Percentiles rank a stretch among this genome's conserved stretches.
These are phyloP conservation scores for Euura saliciscinereae DNA, from an alignment of 1,140 invertebrate genomes.

Conservation along the genomic window DNA sequence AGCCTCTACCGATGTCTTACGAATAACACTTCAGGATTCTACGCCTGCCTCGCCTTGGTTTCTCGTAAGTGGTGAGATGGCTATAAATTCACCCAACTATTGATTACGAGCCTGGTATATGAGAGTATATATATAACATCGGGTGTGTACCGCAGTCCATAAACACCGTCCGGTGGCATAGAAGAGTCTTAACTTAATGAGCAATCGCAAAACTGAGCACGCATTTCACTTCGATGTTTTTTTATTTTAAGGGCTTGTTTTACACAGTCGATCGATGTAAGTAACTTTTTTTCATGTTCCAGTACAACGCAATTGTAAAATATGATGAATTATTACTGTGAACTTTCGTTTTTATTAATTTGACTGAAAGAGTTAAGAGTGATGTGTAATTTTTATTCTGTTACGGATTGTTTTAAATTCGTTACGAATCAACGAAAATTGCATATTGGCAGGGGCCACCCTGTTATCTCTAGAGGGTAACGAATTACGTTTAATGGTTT, in stretches of 20 bases:
- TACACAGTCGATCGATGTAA: no score
- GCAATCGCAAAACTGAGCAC: not conserved
- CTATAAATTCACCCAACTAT: not conserved
- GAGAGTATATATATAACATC: not conserved
- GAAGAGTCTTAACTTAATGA: not conserved
- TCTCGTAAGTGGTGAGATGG: not conserved
- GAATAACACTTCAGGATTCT: not conserved
- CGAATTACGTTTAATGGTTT: slow-evolving; percentile 34
- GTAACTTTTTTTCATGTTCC: no score
- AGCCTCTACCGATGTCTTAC: not conserved
- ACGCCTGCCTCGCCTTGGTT: not conserved
- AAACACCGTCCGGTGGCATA: not conserved
- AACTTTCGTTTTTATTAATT: no score
- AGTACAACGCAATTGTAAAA: no score
- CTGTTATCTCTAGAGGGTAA: not conserved
- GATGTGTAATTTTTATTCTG: not conserved
- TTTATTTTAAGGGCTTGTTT: no score
- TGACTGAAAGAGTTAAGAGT: not conserved
- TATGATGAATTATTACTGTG: no score
- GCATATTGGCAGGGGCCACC: not conserved
- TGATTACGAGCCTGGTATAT: not conserved
- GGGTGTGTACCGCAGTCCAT: not conserved
- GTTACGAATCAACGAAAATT: not conserved
- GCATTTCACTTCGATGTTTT: not conserved
- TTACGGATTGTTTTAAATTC: not conserved